Evolutionary conservation across 2,888 invertebrate genomes (phyloP).

Genomic region (Penaeus monodon): DNA sequence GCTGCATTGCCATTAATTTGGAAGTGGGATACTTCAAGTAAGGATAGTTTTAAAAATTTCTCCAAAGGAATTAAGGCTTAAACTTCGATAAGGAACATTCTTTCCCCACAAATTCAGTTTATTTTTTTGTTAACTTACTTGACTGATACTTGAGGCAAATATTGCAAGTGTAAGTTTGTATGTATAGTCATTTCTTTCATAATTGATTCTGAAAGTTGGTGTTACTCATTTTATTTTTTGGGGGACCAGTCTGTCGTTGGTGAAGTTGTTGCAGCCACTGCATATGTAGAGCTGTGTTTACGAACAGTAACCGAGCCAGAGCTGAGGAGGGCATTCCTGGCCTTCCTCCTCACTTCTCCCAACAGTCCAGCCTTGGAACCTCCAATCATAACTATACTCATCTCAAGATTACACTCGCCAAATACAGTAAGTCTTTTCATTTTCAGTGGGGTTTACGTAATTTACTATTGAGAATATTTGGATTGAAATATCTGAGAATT

Average conservation of each 20-base stretch:
- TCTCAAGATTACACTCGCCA: slow-evolving; percentile 82
- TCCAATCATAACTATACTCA: slow-evolving; percentile 83
- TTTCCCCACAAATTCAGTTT: too few relatives aligned
- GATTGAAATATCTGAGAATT: neutral
- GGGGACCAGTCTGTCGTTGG: slow-evolving; percentile 82
- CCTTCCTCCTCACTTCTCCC: slow-evolving; percentile 77
- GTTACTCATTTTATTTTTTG: neutral
- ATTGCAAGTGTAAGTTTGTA: too few relatives aligned
- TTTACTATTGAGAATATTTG: too few relatives aligned
- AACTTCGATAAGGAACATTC: too few relatives aligned
- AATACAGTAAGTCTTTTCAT: slow-evolving; percentile 76
- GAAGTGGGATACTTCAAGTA: too few relatives aligned
- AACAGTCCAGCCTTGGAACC: slow-evolving; percentile 20
- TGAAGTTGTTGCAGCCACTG: slow-evolving; percentile 92
- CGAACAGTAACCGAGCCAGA: slow-evolving; percentile 88
- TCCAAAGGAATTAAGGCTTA: too few relatives aligned
- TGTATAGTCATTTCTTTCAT: too few relatives aligned
- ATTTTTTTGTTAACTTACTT: too few relatives aligned
- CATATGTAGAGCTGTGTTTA: slow-evolving; percentile 91
- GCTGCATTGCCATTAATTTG: too few relatives aligned
- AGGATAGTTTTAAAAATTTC: too few relatives aligned
- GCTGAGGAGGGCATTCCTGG: slow-evolving; percentile 84
- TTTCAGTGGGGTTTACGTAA: neutral
- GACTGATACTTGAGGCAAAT: too few relatives aligned
- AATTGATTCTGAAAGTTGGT: too few relatives aligned